These are phyloP conservation scores for Oligia strigilis DNA, from an alignment of 2,888 invertebrate genomes.

Conservation along the genomic window DNA sequence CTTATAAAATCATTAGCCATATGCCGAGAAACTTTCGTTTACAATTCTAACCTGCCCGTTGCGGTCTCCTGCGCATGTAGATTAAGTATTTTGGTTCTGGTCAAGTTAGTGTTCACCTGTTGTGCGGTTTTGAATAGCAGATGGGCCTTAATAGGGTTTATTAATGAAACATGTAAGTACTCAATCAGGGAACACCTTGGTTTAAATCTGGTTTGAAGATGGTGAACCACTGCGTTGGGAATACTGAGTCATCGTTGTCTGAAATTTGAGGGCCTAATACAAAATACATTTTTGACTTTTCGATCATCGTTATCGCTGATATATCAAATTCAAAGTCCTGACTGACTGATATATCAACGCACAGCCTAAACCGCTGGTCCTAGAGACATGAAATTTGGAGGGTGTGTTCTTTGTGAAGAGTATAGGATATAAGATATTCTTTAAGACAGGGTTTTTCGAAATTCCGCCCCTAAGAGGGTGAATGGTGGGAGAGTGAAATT, in stretches of 20 bases:
- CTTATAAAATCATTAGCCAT: conserved; percentile 61
- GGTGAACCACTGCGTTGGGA: neutral
- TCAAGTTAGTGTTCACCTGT: conserved; percentile 72
- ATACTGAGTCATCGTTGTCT: conserved; percentile 10
- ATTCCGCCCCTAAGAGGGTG: no score
- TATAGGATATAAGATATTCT: no score
- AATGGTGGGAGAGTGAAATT: no score
- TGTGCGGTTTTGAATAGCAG: conserved; percentile 66
- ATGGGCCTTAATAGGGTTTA: conserved; percentile 30
- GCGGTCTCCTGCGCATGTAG: conserved; percentile 68
- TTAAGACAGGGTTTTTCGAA: no score
- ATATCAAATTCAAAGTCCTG: no score
- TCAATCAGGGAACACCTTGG: conserved; percentile 20
- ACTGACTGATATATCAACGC: no score
- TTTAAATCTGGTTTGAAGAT: neutral
- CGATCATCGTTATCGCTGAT: neutral
- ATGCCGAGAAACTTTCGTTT: conserved; percentile 58
- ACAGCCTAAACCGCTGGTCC: no score
- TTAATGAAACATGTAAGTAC: conserved; percentile 19
- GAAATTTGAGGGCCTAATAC: neutral
- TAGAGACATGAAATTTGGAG: no score
- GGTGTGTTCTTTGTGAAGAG: no score
- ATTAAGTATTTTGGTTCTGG: conserved; percentile 74
- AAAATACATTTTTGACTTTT: neutral
- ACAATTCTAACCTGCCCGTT: conserved; percentile 68